Conservation (phyloP, 2,113 vertebrate species). For the Tychaedon coryphoeus region DNA sequence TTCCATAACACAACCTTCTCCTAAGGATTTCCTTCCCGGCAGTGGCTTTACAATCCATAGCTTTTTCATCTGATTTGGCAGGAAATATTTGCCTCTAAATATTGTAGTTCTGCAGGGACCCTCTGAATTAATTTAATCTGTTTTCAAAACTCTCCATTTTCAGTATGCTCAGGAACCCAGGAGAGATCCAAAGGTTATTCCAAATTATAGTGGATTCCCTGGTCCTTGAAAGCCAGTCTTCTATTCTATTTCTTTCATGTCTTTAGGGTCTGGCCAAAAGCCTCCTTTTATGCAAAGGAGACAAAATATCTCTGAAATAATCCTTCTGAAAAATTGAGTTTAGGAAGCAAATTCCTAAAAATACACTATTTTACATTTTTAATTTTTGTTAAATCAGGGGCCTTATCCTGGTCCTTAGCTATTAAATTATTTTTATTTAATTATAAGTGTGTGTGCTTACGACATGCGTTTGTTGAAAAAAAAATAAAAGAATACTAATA, state of each 20-base stretch:
- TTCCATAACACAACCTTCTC: background rate
- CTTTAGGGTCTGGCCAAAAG: background rate
- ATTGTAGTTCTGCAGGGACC: background rate
- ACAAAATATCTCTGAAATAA: background rate
- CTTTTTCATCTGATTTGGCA: background rate
- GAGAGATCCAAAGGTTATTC: background rate
- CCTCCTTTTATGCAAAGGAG: accelerated
- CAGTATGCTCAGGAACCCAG: background rate
- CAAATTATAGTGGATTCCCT: background rate
- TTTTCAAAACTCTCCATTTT: background rate
- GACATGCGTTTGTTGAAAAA: background rate
- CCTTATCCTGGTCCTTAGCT: accelerated
- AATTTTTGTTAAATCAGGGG: background rate
- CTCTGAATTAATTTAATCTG: background rate
- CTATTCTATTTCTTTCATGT: background rate
- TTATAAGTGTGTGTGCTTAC: background rate
- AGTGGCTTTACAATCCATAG: background rate
- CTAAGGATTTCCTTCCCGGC: background rate
- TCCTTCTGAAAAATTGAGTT: background rate
- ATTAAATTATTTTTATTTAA: background rate
- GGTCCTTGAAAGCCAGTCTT: background rate
- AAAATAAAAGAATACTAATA: background rate
- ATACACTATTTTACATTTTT: accelerated
- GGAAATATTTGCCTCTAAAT: background rate
- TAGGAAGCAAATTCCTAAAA: background rate